These are phyloP conservation scores for Solenodon paradoxus DNA, from an alignment of 2,113 vertebrate species.

Conservation along the genomic window DNA sequence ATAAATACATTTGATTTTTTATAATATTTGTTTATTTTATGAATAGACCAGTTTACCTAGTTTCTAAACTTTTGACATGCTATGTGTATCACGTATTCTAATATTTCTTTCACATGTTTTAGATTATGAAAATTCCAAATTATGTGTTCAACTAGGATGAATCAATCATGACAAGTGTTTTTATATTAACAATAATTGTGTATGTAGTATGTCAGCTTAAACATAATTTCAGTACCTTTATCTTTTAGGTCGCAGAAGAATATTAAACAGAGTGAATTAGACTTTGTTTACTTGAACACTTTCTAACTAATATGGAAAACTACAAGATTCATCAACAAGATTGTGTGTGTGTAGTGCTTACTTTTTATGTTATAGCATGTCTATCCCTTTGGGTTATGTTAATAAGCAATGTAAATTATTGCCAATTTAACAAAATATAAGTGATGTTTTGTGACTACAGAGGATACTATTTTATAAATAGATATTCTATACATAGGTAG, in stretches of 20 bases:
- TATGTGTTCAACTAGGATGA: background rate
- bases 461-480: background rate
- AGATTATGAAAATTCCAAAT: background rate
- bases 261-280: background rate
- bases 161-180: background rate
- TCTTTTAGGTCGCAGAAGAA: background rate
- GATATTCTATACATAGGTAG: background rate
- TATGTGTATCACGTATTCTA: background rate
- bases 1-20: background rate
- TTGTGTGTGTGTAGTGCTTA: background rate
- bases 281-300: background rate
- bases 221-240: background rate
- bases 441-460: background rate
- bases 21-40: background rate
- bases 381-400: background rate
- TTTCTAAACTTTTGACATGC: background rate
- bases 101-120: background rate
- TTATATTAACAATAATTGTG: background rate
- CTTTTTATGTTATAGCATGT: background rate
- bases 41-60: background rate
- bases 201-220: background rate
- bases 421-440: background rate
- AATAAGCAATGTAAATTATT: background rate
- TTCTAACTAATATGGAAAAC: background rate
- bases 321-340: background rate